phyloP scores from a whole-genome alignment of 2,797 vertebrate genomes.

The Hozukius guyotensis region DNA sequence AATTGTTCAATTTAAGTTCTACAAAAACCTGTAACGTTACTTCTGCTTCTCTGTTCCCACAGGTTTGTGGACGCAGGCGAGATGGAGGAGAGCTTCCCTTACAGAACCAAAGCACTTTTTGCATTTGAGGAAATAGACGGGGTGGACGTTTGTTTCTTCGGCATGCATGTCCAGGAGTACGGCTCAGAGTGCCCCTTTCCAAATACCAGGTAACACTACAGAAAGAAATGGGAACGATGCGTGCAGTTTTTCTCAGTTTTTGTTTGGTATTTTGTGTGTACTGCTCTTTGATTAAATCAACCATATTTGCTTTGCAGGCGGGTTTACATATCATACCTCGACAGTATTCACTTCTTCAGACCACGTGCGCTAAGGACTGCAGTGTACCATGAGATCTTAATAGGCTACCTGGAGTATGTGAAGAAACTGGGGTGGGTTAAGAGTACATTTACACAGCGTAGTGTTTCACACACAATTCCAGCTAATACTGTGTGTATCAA shows the following conservation, averaged over 20 bases:
- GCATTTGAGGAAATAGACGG: conserved; percentile 99
- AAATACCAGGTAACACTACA: conserved; percentile 90
- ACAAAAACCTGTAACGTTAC: not conserved
- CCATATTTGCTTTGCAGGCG: conserved; percentile 81
- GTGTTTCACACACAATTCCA: not conserved
- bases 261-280: not conserved
- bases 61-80: conserved; percentile 98
- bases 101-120: conserved; percentile 99
- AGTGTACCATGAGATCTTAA: conserved; percentile 98
- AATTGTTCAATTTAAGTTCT: not conserved
- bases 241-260: not conserved
- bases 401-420: conserved; percentile 99
- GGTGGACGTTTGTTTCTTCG: conserved; percentile 98
- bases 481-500: not conserved
- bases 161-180: conserved; percentile 99
- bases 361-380: conserved; percentile 95
- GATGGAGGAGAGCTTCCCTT: conserved; percentile 96
- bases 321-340: conserved; percentile 99
- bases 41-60: conserved; percentile 1
- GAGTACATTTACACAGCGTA: not conserved
- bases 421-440: conserved; percentile 94
- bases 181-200: conserved; percentile 95
- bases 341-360: conserved; percentile 99
- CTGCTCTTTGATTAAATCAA: not conserved
- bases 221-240: not conserved